Evolutionary conservation across 92 coral and sea anemone species (phyloP).

Genomic region (Paramuricea clavata): DNA sequence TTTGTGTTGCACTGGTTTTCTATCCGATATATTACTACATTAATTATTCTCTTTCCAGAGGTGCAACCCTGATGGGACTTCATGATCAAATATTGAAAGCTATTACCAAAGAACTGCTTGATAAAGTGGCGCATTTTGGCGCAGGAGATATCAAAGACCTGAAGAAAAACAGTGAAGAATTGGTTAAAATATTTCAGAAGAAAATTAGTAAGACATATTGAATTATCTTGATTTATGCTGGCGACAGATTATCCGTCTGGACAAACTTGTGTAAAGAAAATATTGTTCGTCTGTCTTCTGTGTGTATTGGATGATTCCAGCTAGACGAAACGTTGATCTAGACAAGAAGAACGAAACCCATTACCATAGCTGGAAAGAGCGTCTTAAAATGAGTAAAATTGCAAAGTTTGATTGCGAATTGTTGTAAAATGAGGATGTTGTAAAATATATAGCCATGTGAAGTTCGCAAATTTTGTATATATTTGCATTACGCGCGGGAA

Average conservation of each 20-base stretch:
- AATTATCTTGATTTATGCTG: background rate
- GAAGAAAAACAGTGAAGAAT: conserved; percentile 39
- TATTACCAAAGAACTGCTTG: conserved; percentile 35
- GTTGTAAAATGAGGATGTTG: too few relatives aligned
- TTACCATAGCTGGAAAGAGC: too few relatives aligned
- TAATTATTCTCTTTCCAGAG: background rate
- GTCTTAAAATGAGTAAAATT: too few relatives aligned
- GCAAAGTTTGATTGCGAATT: too few relatives aligned
- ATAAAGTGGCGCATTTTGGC: conserved; percentile 48
- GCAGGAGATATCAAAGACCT: conserved; percentile 31
- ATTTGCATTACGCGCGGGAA: too few relatives aligned
- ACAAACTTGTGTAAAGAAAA: too few relatives aligned
- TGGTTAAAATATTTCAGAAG: conserved; percentile 35
- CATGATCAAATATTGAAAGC: conserved; percentile 33
- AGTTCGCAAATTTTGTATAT: too few relatives aligned
- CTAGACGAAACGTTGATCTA: too few relatives aligned
- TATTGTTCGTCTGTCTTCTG: too few relatives aligned
- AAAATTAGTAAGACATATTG: conserved; percentile 24
- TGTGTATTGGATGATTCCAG: too few relatives aligned
- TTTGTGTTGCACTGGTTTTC: background rate
- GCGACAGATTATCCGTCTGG: background rate
- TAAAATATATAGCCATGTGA: too few relatives aligned
- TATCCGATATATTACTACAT: background rate
- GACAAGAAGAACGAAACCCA: too few relatives aligned
- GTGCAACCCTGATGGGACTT: conserved; percentile 32